Conservation (phyloP, 2,888 invertebrate species). For the Hirtodrosophila histrioides region DNA sequence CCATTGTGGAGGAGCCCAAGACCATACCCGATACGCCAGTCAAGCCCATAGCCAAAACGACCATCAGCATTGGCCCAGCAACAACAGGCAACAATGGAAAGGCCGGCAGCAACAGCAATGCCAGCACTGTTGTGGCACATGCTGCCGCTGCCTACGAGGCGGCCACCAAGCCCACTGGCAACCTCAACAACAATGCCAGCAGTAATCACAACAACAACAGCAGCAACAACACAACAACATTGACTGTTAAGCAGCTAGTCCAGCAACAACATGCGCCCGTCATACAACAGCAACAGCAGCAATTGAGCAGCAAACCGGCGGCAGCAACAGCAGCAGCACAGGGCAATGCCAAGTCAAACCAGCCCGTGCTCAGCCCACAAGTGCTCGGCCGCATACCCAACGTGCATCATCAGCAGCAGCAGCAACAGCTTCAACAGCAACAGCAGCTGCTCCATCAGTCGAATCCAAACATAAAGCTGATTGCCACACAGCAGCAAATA, state of each 20-base stretch:
- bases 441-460: constrained; percentile 69
- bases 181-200: constrained; percentile 52
- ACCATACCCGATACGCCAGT: constrained; percentile 71
- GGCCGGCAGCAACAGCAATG: constrained; percentile 34
- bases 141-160: constrained; percentile 74
- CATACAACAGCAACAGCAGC: constrained; percentile 83
- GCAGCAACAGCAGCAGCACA: constrained; percentile 48
- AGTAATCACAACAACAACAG: constrained; percentile 49
- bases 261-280: constrained; percentile 81
- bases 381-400: constrained; percentile 76
- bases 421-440: constrained; percentile 50
- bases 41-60: constrained; percentile 64
- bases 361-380: constrained; percentile 63
- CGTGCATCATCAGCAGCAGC: constrained; percentile 68
- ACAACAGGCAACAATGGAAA: constrained; percentile 21
- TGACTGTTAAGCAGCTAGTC: constrained; percentile 81
- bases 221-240: constrained; percentile 63
- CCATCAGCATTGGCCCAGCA: constrained; percentile 67
- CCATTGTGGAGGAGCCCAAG: constrained; percentile 80
- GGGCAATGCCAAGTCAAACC: constrained; percentile 41
- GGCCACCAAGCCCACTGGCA: constrained; percentile 47
- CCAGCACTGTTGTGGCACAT: constrained; percentile 58
- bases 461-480: constrained; percentile 81
- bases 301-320: constrained; percentile 58
- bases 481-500: constrained; percentile 81